These are phyloP conservation scores for Helostoma temminkii DNA, from an alignment of 2,797 vertebrate species.

Conservation along the genomic window DNA sequence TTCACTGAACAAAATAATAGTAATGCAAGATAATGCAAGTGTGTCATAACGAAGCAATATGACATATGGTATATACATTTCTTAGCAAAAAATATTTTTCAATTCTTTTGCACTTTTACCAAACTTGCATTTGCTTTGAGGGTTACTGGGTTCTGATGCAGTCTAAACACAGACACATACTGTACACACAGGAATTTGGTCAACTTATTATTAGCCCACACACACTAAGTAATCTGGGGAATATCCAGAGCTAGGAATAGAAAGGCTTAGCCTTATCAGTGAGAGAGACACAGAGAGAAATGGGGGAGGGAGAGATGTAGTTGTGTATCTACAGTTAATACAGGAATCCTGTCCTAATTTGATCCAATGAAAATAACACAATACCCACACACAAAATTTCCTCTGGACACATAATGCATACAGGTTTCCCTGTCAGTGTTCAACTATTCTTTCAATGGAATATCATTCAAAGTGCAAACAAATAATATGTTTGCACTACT, in stretches of 20 bases:
- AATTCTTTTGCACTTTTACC: not conserved
- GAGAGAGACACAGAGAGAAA: constrained; percentile 36
- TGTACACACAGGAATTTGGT: not conserved
- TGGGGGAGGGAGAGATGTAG: constrained; percentile 9
- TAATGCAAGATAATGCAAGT: too few relatives aligned
- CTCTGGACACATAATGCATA: not conserved
- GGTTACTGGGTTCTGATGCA: constrained; percentile 13
- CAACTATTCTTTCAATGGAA: not conserved
- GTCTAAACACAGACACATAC: not conserved
- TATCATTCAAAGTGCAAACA: not conserved
- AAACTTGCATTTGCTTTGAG: not conserved
- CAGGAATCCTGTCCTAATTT: constrained; percentile 43
- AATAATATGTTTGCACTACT: not conserved
- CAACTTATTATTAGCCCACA: constrained; percentile 43
- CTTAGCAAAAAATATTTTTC: not conserved
- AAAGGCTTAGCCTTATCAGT: constrained; percentile 82
- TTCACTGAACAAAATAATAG: too few relatives aligned
- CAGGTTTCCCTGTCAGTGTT: not conserved
- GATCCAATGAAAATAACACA: constrained; percentile 24
- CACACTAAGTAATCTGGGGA: constrained; percentile 79
- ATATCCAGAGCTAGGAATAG: constrained; percentile 83
- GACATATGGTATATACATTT: too few relatives aligned
- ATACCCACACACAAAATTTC: not conserved
- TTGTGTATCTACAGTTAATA: constrained; percentile 43
- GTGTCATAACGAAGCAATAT: too few relatives aligned